Percentiles rank a stretch among this genome's conserved stretches.
These are phyloP conservation scores for Phymatocera aterrima DNA, from an alignment of 2,888 invertebrate species.

Conservation along the genomic window DNA sequence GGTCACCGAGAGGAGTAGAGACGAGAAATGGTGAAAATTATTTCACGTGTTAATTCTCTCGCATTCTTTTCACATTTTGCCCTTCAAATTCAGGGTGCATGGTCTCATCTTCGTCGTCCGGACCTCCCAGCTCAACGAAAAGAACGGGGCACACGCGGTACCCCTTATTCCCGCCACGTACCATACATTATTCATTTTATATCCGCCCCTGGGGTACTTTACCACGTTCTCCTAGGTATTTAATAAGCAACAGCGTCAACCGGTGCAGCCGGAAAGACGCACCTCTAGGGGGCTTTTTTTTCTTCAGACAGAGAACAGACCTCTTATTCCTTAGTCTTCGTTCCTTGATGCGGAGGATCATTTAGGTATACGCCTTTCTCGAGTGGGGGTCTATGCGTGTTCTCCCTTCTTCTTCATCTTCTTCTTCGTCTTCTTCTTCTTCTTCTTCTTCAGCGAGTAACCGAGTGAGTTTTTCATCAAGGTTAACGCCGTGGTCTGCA, in stretches of 20 bases:
- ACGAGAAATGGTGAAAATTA: constrained; percentile 25
- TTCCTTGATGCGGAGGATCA: not conserved
- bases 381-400: constrained; percentile 9
- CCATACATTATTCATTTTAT: constrained; percentile 32
- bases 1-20: too few relatives aligned
- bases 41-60: not conserved
- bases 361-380: constrained; percentile 26
- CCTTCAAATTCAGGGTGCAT: not conserved
- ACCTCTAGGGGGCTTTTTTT: not conserved
- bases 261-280: constrained; percentile 1
- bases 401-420: not conserved
- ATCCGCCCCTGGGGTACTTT: constrained; percentile 41
- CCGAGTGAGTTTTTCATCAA: constrained; percentile 34
- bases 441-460: constrained; percentile 14
- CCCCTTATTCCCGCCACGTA: constrained; percentile 15
- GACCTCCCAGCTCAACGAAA: constrained; percentile 1
- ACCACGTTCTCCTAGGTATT: constrained; percentile 30
- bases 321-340: not conserved
- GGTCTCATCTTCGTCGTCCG: not conserved
- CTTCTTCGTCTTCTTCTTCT: constrained; percentile 3
- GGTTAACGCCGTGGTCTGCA: constrained; percentile 15
- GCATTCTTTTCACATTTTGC: not conserved
- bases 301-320: constrained; percentile 21
- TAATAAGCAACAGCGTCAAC: constrained; percentile 32
- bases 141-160: not conserved